These are phyloP conservation scores for Etia nguti DNA, from an alignment of 2,113 vertebrate genomes.

Conservation along the genomic window DNA sequence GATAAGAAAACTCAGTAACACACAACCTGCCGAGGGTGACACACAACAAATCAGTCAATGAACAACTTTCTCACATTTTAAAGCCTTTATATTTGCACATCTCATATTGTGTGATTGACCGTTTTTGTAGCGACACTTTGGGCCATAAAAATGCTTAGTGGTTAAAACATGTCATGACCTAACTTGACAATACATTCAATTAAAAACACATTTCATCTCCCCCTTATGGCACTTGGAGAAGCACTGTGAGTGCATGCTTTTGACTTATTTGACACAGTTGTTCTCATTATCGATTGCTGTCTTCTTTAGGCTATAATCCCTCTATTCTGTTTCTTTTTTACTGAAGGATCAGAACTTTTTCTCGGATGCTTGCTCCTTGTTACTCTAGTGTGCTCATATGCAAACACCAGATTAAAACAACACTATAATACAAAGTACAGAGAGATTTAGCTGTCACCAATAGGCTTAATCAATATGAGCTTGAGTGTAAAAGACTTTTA, in stretches of 20 bases:
- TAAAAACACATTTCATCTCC: not conserved
- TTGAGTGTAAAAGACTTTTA: not conserved
- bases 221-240: not conserved
- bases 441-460: not conserved
- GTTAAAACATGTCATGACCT: not conserved
- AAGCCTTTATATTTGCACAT: not conserved
- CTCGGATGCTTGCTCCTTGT: not conserved
- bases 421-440: not conserved
- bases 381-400: not conserved
- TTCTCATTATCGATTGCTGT: not conserved
- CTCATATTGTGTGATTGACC: not conserved
- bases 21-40: not conserved
- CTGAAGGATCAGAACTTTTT: not conserved
- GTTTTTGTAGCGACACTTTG: not conserved
- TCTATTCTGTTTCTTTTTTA: not conserved
- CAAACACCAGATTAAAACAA: not conserved
- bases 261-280: not conserved
- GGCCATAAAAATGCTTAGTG: not conserved
- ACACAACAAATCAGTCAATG: not conserved
- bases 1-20: not conserved
- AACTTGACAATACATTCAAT: not conserved
- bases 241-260: not conserved
- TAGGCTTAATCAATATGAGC: not conserved
- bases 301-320: not conserved
- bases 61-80: not conserved